Conservation (phyloP, 2,888 invertebrate species). For the Heliconius hortense region DNA sequence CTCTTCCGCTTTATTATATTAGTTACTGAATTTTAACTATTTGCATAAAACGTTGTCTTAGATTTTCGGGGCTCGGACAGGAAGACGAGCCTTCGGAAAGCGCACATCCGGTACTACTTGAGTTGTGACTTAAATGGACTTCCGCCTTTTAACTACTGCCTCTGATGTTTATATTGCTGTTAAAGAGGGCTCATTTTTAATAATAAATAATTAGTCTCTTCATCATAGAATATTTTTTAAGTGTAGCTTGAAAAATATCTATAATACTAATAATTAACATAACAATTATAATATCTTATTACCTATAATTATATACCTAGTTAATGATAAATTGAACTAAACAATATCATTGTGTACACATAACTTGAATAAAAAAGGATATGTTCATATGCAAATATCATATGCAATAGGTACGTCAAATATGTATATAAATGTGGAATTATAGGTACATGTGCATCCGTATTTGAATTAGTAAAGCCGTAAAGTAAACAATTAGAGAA, state of each 20-base stretch:
- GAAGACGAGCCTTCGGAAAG: slow-evolving; percentile 66
- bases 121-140: slow-evolving; percentile 68
- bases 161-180: slow-evolving; percentile 32
- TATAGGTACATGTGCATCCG: background rate
- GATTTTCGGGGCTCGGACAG: slow-evolving; percentile 53
- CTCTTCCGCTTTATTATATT: too few relatives aligned
- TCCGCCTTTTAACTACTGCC: slow-evolving; percentile 71
- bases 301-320: background rate
- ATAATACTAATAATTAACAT: background rate
- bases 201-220: slow-evolving; percentile 11
- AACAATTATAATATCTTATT: background rate
- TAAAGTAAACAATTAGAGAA: slow-evolving; percentile 12
- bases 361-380: background rate
- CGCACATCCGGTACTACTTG: slow-evolving; percentile 62
- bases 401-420: background rate
- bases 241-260: background rate
- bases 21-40: slow-evolving; percentile 29
- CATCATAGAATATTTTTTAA: background rate
- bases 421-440: too few relatives aligned
- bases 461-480: background rate
- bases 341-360: background rate
- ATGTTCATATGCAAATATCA: background rate
- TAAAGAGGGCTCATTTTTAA: slow-evolving; percentile 25
- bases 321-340: background rate
- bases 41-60: slow-evolving; percentile 48